Evolutionary conservation across 2,888 invertebrate genomes (phyloP), one percentile per base, ranked within the genome.

Genomic region (Eupithecia dodoneata): DNA sequence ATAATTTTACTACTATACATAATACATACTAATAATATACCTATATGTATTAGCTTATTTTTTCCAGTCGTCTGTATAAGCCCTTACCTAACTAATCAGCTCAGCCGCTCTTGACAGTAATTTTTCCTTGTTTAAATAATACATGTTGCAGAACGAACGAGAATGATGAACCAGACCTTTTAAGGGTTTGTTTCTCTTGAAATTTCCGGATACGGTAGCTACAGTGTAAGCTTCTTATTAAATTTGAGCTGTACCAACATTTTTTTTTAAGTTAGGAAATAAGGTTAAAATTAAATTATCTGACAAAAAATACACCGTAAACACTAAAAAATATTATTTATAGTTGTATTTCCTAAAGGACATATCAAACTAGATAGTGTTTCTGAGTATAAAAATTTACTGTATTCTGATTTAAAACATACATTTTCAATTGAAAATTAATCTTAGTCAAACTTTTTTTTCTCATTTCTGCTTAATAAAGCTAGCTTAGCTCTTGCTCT

Each of bases 81-180:
- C 69, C 85, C 83, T 85, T 82, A 80, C 76, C 80, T 83, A 81
- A 84, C 89, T 91, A 90, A 93, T 92, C 91, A 91, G 88, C 87
- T 82, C 76, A 80, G 81, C 83, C 83, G 81, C 85, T 87, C 84
- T 84, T 85, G 83, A 87, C 85, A 86, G 82, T 84, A 82, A 84
- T 86, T 88, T 86, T 83, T 87, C 86, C 85, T 87, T 81, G 82
- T 83, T 86, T 87, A 84, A 88, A 87, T 86, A 86, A 84, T 83
- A 82, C 80, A 85, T 78, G 81, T 77, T 79, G 79, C 73, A 66
- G 78, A 81, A 79, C 76, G 47, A 74, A 78, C 76, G 63, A 83
- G 81, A 81, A 81, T 80, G 67, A 73, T 67, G 55, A 74, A 76
- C 55, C 30, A 41, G 71, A 59, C 70, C 45, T 70, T 77, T 69